Conservation (phyloP, 2,797 vertebrate species). For the Cynopterus sphinx region DNA sequence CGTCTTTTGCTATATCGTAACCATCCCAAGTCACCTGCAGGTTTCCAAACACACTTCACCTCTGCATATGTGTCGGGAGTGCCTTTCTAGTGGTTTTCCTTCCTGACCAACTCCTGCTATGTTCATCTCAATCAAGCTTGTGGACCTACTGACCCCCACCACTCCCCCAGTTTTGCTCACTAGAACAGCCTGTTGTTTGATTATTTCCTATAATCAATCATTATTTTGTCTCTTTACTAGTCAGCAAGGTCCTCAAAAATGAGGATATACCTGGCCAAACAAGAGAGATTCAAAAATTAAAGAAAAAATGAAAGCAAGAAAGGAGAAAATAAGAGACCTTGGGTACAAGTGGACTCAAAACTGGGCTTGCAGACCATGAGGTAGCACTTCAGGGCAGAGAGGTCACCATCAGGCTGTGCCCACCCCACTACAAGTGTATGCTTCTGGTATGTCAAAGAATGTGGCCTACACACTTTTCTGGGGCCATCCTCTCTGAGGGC, state of each 20-base stretch:
- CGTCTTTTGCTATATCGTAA: neutral
- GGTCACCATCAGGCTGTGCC: neutral
- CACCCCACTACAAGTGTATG: accelerated
- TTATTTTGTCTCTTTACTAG: neutral
- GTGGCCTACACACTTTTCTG: neutral
- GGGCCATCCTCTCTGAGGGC: neutral
- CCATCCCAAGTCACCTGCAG: neutral
- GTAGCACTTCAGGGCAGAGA: neutral
- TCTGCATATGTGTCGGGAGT: neutral
- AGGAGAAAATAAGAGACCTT: neutral
- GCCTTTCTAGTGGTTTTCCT: neutral
- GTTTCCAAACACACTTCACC: neutral
- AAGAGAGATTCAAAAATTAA: neutral
- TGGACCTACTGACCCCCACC: neutral
- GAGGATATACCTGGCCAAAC: neutral
- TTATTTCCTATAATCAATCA: neutral
- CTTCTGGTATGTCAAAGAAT: neutral
- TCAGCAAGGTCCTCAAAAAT: neutral
- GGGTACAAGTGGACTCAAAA: neutral
- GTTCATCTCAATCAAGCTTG: neutral
- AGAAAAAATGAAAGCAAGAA: neutral
- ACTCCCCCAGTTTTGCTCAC: neutral
- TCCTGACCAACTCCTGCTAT: neutral
- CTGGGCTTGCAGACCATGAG: neutral
- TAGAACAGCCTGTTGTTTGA: neutral